phyloP scores from a whole-genome alignment of 2,797 vertebrate species.

The Mormyrus proboscirostris region DNA sequence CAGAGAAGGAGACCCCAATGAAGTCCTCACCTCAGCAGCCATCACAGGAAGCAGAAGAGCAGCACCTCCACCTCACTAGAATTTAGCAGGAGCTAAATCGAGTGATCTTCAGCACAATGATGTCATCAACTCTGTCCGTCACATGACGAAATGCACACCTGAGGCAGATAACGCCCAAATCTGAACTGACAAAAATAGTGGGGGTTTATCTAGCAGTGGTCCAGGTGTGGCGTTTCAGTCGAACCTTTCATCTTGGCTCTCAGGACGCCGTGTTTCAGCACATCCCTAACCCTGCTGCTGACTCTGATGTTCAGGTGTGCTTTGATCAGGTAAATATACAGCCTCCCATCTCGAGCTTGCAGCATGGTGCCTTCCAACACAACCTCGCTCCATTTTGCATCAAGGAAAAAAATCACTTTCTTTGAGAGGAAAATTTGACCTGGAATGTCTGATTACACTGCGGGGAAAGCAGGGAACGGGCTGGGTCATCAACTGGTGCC shows the following conservation, averaged over 20 bases:
- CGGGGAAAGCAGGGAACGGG: not conserved
- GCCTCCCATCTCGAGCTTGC: not conserved
- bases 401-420: not conserved
- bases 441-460: not conserved
- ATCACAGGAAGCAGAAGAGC: not conserved
- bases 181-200: not conserved
- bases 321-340: not conserved
- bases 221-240: not conserved
- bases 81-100: not conserved
- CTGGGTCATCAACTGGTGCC: not conserved
- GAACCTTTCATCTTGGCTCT: not conserved
- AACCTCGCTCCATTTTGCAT: not conserved
- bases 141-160: not conserved
- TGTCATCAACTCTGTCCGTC: not conserved
- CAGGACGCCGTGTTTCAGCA: not conserved
- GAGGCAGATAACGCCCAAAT: not conserved
- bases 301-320: not conserved
- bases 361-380: not conserved
- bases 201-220: not conserved
- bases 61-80: not conserved
- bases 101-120: not conserved
- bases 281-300: not conserved
- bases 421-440: not conserved
- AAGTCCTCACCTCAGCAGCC: not conserved
- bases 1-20: constrained; percentile 37